Evolutionary conservation across 2,797 vertebrate genomes (phyloP).

Genomic region (Myiotriccus ornatus): DNA sequence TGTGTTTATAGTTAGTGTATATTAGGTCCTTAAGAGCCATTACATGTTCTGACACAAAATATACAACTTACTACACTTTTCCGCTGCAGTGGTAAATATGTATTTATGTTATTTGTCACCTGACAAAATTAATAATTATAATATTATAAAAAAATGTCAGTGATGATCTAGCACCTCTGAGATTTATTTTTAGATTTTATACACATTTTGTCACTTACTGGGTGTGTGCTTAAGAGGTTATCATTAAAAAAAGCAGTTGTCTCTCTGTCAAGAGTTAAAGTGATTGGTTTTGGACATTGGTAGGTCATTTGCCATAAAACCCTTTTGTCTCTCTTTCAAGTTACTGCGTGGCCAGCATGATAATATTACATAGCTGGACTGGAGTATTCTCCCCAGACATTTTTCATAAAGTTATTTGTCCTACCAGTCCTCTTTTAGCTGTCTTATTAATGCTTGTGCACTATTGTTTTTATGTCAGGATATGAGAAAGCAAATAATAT

Average conservation of each 20-base stretch:
- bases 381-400: background rate
- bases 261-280: background rate
- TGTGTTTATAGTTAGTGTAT: background rate
- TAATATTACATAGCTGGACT: background rate
- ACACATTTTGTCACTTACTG: background rate
- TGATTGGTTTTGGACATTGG: background rate
- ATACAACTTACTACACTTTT: background rate
- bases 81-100: background rate
- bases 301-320: background rate
- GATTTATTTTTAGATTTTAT: background rate
- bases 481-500: background rate
- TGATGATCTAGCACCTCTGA: background rate
- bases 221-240: background rate
- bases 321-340: background rate
- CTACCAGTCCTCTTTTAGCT: background rate
- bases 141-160: background rate
- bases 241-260: background rate
- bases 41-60: background rate
- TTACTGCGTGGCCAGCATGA: background rate
- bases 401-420: background rate
- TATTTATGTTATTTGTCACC: background rate
- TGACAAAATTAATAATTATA: background rate
- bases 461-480: background rate
- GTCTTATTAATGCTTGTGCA: background rate
- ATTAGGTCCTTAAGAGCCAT: background rate